phyloP scores from a whole-genome alignment of 2,888 invertebrate species.

The Sarcophaga carnaria region DNA sequence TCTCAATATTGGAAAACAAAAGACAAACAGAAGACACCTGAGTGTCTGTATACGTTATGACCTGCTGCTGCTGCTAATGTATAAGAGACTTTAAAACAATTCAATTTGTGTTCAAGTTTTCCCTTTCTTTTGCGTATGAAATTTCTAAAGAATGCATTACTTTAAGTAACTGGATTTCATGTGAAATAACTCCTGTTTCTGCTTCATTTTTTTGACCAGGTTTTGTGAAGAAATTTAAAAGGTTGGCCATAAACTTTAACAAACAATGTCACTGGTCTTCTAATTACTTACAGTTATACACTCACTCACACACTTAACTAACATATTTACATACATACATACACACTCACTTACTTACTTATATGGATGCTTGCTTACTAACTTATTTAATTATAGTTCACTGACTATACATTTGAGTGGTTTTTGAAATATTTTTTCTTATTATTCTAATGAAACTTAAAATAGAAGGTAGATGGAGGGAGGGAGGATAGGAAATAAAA shows the following conservation, averaged over 20 bases:
- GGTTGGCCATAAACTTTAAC: constrained; percentile 22
- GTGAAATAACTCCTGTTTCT: not conserved
- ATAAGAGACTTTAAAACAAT: not conserved
- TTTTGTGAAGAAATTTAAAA: constrained; percentile 15
- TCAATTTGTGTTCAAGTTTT: not conserved
- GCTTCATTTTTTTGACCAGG: not conserved
- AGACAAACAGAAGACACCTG: not conserved
- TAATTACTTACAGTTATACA: not conserved
- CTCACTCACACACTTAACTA: not conserved
- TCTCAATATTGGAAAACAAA: too few relatives aligned
- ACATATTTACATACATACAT: not conserved
- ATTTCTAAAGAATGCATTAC: constrained; percentile 1
- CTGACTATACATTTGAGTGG: constrained; percentile 10
- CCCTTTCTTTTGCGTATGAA: too few relatives aligned
- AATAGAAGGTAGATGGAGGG: not conserved
- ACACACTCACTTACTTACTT: not conserved
- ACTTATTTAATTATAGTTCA: constrained; percentile 34
- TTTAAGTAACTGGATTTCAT: not conserved
- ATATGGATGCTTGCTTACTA: not conserved
- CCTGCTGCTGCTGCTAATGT: too few relatives aligned
- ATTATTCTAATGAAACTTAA: not conserved
- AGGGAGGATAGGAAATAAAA: not conserved
- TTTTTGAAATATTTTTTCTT: not conserved
- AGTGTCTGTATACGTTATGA: too few relatives aligned
- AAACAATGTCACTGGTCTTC: constrained; percentile 10